These are phyloP conservation scores for Laothoe populi DNA, from an alignment of 2,888 invertebrate species.

Conservation along the genomic window DNA sequence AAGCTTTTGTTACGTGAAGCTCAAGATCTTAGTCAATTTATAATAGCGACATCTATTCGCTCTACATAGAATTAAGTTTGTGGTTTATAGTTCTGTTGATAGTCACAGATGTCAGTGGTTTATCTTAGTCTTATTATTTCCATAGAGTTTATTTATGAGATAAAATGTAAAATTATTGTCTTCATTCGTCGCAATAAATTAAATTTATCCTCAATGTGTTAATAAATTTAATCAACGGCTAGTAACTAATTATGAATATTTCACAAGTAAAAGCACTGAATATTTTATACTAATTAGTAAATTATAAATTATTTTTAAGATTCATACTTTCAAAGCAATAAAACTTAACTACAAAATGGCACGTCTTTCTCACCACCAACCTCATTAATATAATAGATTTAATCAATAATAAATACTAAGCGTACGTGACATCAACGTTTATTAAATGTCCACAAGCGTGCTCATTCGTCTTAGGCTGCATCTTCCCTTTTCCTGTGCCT, in stretches of 20 bases:
- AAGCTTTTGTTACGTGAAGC: too few species aligned
- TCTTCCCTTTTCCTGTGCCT: too few species aligned
- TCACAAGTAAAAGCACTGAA: too few species aligned
- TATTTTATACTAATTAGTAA: neutral
- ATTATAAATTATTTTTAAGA: slow-evolving; percentile 28
- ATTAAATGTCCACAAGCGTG: too few species aligned
- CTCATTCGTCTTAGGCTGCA: too few species aligned
- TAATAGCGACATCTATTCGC: neutral
- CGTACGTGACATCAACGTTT: neutral
- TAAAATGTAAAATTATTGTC: too few species aligned
- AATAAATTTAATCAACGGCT: neutral
- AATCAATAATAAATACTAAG: neutral
- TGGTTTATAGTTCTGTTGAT: neutral
- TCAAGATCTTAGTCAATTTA: too few species aligned
- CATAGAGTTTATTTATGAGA: neutral
- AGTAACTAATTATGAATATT: neutral
- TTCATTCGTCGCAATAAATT: too few species aligned
- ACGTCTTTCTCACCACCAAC: slow-evolving; percentile 12
- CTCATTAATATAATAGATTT: slow-evolving; percentile 6
- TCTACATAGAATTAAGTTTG: neutral
- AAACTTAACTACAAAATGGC: slow-evolving; percentile 7
- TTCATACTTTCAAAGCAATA: slow-evolving; percentile 6
- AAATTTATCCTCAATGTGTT: neutral
- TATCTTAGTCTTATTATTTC: neutral
- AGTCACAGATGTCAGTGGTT: neutral